These are phyloP conservation scores for Aurelia sp. DNA, from an alignment of 30 jellyfish, hydroid and myxozoan genomes.

Conservation along the genomic window DNA sequence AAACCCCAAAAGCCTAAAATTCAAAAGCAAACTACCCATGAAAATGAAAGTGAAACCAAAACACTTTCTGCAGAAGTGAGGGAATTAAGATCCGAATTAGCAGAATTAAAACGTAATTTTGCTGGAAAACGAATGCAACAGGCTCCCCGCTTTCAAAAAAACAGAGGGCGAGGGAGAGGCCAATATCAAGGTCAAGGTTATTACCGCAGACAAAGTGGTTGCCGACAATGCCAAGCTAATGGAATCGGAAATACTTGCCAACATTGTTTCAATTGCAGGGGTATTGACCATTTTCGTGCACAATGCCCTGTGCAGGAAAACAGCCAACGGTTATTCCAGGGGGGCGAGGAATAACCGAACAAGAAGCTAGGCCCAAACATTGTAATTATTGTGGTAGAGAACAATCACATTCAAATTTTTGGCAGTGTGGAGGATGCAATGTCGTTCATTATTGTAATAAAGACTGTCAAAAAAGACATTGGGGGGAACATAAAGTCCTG, in stretches of 20 bases:
- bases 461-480: slow-evolving; percentile 43
- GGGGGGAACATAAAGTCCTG: slow-evolving; percentile 8
- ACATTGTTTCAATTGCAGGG: slow-evolving; percentile 44
- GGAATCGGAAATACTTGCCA: slow-evolving; percentile 51
- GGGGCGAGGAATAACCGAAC: slow-evolving; percentile 58
- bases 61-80: slow-evolving; percentile 43
- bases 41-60: slow-evolving; percentile 12
- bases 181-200: slow-evolving; percentile 27
- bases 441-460: slow-evolving; percentile 42
- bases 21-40: slow-evolving; percentile 6
- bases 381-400: slow-evolving; percentile 43
- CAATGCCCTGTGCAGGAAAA: slow-evolving; percentile 50
- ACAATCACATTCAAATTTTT: slow-evolving; percentile 3
- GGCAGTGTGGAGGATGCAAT: slow-evolving; percentile 47
- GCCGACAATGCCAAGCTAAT: slow-evolving; percentile 44
- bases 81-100: slow-evolving; percentile 48
- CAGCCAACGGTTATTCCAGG: slow-evolving; percentile 57
- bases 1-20: slow-evolving; percentile 29
- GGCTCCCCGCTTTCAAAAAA: slow-evolving; percentile 38
- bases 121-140: slow-evolving; percentile 22
- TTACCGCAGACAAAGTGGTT: slow-evolving; percentile 42
- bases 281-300: slow-evolving; percentile 23
- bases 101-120: slow-evolving; percentile 36
- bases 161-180: slow-evolving; percentile 39
- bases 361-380: slow-evolving; percentile 32